Evolutionary conservation across 2,113 vertebrate species (phyloP).

Genomic region (Synodontis membranacea): DNA sequence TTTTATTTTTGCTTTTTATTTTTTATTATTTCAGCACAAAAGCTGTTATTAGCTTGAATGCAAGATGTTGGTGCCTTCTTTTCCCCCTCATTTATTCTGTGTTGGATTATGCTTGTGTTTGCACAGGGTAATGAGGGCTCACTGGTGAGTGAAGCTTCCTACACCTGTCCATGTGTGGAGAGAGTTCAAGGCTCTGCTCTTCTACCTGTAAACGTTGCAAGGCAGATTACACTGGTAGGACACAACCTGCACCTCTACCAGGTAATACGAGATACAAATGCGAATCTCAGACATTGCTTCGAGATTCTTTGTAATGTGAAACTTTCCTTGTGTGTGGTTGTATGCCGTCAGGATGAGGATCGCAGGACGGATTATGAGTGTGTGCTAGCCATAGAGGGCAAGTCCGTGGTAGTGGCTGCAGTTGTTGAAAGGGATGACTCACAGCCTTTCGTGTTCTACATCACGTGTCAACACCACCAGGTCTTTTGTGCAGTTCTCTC

Average conservation of each 20-base stretch:
- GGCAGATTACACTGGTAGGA: slow-evolving; percentile 83
- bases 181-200: slow-evolving; percentile 79
- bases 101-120: slow-evolving; percentile 21
- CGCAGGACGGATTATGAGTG: slow-evolving; percentile 79
- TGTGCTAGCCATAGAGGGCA: slow-evolving; percentile 83
- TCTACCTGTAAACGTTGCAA: slow-evolving; percentile 83
- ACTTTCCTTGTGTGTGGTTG: not conserved
- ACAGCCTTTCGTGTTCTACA: slow-evolving; percentile 74
- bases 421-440: slow-evolving; percentile 74
- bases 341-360: slow-evolving; percentile 75
- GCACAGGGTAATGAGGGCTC: slow-evolving; percentile 70
- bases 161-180: slow-evolving; percentile 86
- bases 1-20: not conserved
- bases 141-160: slow-evolving; percentile 66
- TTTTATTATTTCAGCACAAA: not conserved
- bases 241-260: slow-evolving; percentile 86
- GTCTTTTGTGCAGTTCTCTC: slow-evolving; percentile 56
- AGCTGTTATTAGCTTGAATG: not conserved
- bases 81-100: not conserved
- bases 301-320: not conserved
- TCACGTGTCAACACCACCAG: slow-evolving; percentile 84
- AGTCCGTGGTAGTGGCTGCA: slow-evolving; percentile 80
- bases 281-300: not conserved
- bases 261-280: slow-evolving; percentile 67
- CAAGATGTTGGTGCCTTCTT: not conserved